Conservation (phyloP, 2,797 vertebrate genomes). For the Eutrigla gurnardus region DNA sequence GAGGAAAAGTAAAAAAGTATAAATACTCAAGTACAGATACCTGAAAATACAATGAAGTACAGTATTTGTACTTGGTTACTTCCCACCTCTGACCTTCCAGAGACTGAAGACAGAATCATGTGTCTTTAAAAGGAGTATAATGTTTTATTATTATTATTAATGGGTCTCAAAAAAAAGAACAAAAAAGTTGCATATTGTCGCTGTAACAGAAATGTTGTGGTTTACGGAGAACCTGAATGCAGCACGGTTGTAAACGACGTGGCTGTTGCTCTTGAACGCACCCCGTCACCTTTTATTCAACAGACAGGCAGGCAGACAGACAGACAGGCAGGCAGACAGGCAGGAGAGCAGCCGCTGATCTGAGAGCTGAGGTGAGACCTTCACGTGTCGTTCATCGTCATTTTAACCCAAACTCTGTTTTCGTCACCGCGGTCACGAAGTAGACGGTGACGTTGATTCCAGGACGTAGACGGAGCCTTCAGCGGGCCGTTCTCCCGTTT, state of each 20-base stretch:
- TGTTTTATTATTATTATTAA: no score
- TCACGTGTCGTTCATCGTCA: background rate
- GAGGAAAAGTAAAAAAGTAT: no score
- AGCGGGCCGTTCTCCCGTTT: no score
- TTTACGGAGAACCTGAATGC: background rate
- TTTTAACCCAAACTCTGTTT: background rate
- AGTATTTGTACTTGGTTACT: no score
- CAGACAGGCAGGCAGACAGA: background rate
- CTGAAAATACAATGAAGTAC: no score
- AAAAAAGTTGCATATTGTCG: background rate
- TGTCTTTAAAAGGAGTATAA: no score
- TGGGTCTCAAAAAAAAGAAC: no score
- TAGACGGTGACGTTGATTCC: background rate
- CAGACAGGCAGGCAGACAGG: background rate
- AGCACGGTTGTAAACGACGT: fast-evolving
- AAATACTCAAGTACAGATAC: no score
- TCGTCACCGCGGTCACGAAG: background rate
- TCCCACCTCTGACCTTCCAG: no score
- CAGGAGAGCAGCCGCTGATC: fast-evolving
- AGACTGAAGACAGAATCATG: no score
- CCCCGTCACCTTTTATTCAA: conserved; percentile 4
- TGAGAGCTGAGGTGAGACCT: background rate
- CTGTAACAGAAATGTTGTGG: background rate
- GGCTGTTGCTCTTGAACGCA: conserved; percentile 48
- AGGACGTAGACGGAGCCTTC: background rate